A percentile compares a stretch with the other conserved stretches of the same genome.
These are phyloP conservation scores for Glaucomys volans DNA, from an alignment of 2,113 vertebrate species.

Conservation along the genomic window DNA sequence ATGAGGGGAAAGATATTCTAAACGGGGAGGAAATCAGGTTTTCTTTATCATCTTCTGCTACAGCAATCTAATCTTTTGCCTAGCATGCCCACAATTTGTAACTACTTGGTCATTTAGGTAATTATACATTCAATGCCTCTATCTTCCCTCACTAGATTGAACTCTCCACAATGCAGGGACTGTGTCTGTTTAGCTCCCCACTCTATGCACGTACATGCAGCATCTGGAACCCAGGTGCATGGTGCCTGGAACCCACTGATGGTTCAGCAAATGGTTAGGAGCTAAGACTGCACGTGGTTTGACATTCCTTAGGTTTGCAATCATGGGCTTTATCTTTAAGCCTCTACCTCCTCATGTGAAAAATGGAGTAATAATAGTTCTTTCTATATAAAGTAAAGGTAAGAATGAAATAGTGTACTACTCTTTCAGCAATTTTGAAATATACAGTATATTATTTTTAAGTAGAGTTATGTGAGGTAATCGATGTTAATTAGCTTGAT, in stretches of 20 bases:
- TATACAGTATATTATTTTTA: neutral
- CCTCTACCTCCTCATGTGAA: neutral
- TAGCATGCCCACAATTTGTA: neutral
- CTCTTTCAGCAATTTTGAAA: neutral
- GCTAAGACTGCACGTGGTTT: neutral
- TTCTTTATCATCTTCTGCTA: neutral
- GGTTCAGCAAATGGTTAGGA: neutral
- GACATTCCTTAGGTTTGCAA: neutral
- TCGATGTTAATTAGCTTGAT: neutral
- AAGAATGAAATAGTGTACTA: neutral
- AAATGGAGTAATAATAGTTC: neutral
- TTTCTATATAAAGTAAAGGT: neutral
- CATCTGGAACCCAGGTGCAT: too few species aligned
- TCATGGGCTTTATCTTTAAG: neutral
- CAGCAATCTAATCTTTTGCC: neutral
- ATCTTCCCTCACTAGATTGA: neutral
- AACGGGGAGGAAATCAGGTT: neutral
- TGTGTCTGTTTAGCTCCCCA: neutral
- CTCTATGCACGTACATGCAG: fast-evolving
- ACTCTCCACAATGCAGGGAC: neutral
- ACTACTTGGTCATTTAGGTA: neutral
- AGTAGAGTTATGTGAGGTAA: neutral
- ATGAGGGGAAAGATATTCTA: neutral
- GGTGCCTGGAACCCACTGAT: neutral
- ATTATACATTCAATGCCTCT: neutral